phyloP scores from a whole-genome alignment of 2,888 invertebrate genomes.

The Tenodera sinensis region DNA sequence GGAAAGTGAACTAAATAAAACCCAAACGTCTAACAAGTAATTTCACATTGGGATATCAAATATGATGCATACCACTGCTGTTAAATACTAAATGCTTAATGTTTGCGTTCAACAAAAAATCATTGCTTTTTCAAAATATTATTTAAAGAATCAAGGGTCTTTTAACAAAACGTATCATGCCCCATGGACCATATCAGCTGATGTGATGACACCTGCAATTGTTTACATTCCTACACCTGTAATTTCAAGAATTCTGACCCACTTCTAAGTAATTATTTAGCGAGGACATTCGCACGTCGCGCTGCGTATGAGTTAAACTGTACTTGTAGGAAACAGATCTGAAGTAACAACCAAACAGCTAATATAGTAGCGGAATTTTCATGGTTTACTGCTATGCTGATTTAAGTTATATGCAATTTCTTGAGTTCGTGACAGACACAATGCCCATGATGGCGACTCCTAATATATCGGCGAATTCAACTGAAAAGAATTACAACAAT shows the following conservation, averaged over 20 bases:
- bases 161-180: neutral
- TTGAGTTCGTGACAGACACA: slow-evolving; percentile 59
- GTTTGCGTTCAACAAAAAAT: neutral
- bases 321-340: neutral
- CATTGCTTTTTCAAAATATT: neutral
- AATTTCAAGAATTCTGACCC: slow-evolving; percentile 9
- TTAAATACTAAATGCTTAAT: neutral
- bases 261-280: neutral
- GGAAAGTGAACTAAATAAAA: too few relatives aligned
- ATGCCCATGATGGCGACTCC: slow-evolving; percentile 59
- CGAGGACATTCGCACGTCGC: neutral
- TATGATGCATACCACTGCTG: too few relatives aligned
- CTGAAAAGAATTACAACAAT: slow-evolving; percentile 5
- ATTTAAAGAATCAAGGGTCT: neutral
- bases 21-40: too few relatives aligned
- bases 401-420: slow-evolving; percentile 28
- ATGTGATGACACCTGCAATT: slow-evolving; percentile 5
- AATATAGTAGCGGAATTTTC: neutral
- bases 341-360: neutral
- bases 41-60: too few relatives aligned
- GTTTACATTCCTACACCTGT: slow-evolving; percentile 17
- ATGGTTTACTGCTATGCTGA: neutral
- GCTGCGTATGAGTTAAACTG: neutral
- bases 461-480: slow-evolving; percentile 24
- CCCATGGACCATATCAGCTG: neutral